phyloP scores from a whole-genome alignment of 2,888 invertebrate species.

The Machimus atricapillus region DNA sequence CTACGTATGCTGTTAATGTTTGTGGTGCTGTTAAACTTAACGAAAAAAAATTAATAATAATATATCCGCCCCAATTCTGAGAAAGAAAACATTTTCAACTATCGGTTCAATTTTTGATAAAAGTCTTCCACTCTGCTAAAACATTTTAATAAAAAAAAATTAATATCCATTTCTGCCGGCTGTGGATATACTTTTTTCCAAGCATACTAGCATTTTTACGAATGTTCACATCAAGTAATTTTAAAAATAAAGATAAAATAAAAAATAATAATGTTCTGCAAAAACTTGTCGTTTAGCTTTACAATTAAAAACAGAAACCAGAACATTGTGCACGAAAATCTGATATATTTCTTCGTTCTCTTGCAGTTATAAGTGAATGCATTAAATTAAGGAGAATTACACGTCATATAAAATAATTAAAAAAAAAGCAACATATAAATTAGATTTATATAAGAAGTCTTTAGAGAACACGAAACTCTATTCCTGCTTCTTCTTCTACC shows the following conservation, averaged over 20 bases:
- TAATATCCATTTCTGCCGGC: neutral
- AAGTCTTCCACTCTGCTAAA: neutral
- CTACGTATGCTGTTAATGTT: neutral
- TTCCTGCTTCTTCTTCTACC: neutral
- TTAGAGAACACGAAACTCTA: neutral
- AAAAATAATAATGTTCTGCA: neutral
- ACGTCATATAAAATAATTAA: constrained; percentile 19
- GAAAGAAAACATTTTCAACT: neutral
- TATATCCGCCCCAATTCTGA: neutral
- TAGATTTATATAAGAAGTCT: constrained; percentile 20
- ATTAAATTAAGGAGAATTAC: constrained; percentile 18
- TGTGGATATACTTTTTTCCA: neutral
- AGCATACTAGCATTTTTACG: neutral
- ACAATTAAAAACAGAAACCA: neutral
- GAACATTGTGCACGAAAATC: neutral
- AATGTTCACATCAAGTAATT: neutral
- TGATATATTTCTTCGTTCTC: neutral
- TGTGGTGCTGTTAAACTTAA: neutral
- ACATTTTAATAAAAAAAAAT: neutral
- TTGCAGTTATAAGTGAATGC: constrained; percentile 32
- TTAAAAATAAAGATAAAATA: neutral
- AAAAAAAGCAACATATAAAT: neutral
- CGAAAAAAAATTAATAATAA: neutral
- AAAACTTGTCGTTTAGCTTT: constrained; percentile 9
- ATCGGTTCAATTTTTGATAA: neutral